Evolutionary conservation across 1,140 invertebrate genomes (phyloP), one percentile per base, ranked within the genome.

Genomic region (Drosophila dunni): DNA sequence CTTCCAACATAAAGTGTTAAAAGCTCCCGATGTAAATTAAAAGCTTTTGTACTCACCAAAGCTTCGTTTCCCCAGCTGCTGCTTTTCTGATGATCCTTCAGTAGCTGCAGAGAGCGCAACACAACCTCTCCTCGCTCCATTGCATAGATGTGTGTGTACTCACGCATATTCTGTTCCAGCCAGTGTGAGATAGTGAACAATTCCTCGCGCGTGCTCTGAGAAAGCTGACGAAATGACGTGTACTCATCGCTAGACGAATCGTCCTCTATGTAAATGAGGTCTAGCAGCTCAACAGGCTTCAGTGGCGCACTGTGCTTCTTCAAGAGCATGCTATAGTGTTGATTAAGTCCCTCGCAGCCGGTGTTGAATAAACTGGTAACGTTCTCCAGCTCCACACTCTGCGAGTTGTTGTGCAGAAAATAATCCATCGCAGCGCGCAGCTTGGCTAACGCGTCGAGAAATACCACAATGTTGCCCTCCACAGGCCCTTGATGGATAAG

Each of bases 351-450:
- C 44, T 94, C 93, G 56, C 94, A 92, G 20, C 94, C 94, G 61
- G 91, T 90, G 15, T 91, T 92, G 60, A 94, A 94, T 8, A 94
- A 79, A 81, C 94, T 94, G 86, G 97, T 96, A 56, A 99, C 96
- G 93, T 98, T 98, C 89, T 98, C 97, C 56, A 99, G 92, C 93
- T 99, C 98, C 33, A 98, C 96, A 91, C 97, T 98, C 89, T 97
- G 96, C 2, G 97, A 97, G 93, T 98, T 98, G 91, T 98, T 96
- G 90, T 97, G 96, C 85, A 97, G 95, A 93, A 99, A 99, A 92
- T 98, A 99, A 40, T 95, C 95, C 82, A 97, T 96, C 53, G 98
- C 98, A 76, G 96, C 96, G 53, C 97, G 95, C 42, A 99, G 93
- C 83, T 96, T 95, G 85, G 97, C 96, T 93, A 99, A 95, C 3